Evolutionary conservation across 2,797 vertebrate genomes (phyloP).

Genomic region (Alfaro cultratus): DNA sequence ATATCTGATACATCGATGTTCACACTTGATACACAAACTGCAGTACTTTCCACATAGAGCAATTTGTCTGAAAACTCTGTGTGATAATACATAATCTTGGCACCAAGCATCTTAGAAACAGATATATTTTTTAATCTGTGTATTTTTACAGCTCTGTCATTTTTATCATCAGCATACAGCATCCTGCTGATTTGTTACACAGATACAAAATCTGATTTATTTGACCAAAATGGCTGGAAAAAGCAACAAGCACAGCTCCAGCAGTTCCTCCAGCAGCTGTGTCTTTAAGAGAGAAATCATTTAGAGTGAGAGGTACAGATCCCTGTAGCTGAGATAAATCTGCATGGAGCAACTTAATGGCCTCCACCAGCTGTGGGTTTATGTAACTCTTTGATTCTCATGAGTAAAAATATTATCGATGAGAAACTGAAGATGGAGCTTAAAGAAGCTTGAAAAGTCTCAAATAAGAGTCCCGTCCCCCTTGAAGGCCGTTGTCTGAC

Average conservation of each 20-base stretch:
- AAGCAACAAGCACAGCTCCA: slow-evolving; percentile 9
- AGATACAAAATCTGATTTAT: not conserved
- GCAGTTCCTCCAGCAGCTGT: slow-evolving; percentile 13
- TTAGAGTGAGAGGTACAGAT: not conserved
- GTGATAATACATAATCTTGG: not conserved
- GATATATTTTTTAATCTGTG: not conserved
- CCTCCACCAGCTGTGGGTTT: not conserved
- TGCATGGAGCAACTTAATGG: not conserved
- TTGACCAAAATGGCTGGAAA: slow-evolving; percentile 3
- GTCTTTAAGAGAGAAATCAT: slow-evolving; percentile 11
- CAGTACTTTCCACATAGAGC: slow-evolving; percentile 1
- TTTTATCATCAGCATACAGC: not conserved
- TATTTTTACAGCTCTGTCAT: not conserved
- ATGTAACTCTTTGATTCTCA: not conserved
- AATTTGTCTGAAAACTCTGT: not conserved
- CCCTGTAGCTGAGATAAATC: not conserved
- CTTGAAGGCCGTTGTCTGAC: not conserved
- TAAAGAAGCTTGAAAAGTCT: not conserved
- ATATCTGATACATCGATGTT: slow-evolving; percentile 1
- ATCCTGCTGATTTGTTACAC: slow-evolving; percentile 7
- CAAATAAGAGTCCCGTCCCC: not conserved
- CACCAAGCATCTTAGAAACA: not conserved
- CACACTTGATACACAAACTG: not conserved
- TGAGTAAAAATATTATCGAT: not conserved
- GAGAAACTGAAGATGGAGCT: not conserved